Conservation (phyloP, 2,797 vertebrate species). For the Aotus griseimembra region DNA sequence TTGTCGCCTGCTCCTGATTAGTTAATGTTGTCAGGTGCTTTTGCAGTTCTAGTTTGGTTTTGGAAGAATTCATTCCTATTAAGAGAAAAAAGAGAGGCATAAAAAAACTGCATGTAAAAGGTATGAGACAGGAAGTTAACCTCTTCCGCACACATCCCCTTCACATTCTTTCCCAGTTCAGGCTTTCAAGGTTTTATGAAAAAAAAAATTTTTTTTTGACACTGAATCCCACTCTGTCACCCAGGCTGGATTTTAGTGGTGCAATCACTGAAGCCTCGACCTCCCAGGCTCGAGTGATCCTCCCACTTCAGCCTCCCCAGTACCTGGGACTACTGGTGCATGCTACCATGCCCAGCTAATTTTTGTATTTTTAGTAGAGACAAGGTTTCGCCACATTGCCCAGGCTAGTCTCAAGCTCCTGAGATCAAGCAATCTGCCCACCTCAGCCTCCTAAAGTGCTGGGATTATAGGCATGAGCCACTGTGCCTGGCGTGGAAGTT, state of each 20-base stretch:
- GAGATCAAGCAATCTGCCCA: background rate
- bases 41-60: slow-evolving; percentile 96
- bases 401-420: background rate
- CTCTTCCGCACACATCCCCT: background rate
- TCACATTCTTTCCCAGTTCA: background rate
- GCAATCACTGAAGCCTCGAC: background rate
- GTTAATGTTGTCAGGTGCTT: slow-evolving; percentile 93
- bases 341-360: background rate
- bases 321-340: background rate
- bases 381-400: background rate
- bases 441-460: background rate
- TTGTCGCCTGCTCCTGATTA: slow-evolving; percentile 93
- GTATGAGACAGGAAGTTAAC: background rate
- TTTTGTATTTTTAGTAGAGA: background rate
- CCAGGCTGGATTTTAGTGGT: background rate
- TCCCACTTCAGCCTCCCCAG: background rate
- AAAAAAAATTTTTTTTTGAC: background rate
- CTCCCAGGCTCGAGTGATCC: background rate
- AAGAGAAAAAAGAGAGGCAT: slow-evolving; percentile 41
- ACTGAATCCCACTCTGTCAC: background rate
- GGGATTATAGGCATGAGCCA: too few species aligned
- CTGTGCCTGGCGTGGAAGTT: background rate
- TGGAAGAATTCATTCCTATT: slow-evolving; percentile 93
- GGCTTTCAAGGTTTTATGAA: rapidly evolving
- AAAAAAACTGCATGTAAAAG: background rate